A percentile compares a stretch with the other conserved stretches of the same genome.
phyloP scores from a whole-genome alignment of 2,797 vertebrate genomes.

The Leptodactylus fallax region DNA sequence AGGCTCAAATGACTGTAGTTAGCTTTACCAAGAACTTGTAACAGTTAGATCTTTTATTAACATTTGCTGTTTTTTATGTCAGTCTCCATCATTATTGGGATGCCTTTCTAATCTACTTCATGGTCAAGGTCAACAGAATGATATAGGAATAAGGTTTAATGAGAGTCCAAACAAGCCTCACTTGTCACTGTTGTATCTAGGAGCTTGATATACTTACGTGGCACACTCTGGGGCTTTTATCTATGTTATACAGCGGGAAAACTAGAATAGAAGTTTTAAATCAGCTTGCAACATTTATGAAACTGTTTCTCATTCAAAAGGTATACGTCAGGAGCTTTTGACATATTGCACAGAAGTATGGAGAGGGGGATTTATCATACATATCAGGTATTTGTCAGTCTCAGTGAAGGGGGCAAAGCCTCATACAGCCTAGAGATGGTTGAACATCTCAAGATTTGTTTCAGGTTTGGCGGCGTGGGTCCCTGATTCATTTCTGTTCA shows the following conservation, averaged over 20 bases:
- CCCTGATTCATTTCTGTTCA: no score
- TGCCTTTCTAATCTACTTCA: slow-evolving; percentile 11
- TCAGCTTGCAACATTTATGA: background rate
- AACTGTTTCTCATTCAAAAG: background rate
- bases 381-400: no score
- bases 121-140: slow-evolving; percentile 5
- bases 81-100: background rate
- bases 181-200: no score
- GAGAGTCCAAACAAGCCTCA: background rate
- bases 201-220: background rate
- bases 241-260: background rate
- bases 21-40: slow-evolving; percentile 23
- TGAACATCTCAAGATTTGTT: no score
- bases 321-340: no score
- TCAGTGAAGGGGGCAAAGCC: no score
- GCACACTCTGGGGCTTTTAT: background rate
- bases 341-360: no score
- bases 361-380: no score
- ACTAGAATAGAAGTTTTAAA: background rate
- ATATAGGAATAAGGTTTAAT: slow-evolving; percentile 1
- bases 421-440: no score
- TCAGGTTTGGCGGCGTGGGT: no score
- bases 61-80: background rate
- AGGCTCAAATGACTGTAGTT: slow-evolving; percentile 38
- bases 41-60: slow-evolving; percentile 22